Evolutionary conservation across 2,888 invertebrate genomes (phyloP), one percentile per base, ranked within the genome.

Genomic region (Ariolimax columbianus): DNA sequence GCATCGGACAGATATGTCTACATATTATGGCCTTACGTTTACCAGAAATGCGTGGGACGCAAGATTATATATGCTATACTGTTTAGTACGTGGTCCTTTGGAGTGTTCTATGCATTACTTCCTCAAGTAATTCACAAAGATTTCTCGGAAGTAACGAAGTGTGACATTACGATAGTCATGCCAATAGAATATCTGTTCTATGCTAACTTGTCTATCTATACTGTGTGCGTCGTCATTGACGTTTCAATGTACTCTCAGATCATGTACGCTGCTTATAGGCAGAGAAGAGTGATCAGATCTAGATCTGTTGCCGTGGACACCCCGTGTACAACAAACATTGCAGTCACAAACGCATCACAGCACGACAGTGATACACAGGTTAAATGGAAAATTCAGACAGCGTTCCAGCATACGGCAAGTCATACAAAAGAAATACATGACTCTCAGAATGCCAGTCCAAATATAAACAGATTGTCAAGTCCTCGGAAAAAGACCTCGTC

Each of bases 1-100:
- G 83, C 83, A 7, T 30, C 33, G 3, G 83, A 83, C 38, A 33
- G 83, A 19, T 83, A 83, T 40, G 7, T 83, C 6, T 83, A 83
- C 51, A 83, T 83, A 17, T 40, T 36, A n/a, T 19, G 38, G 36
- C 83, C 77, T 6, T 83, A 77, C 51, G 17, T 68, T 19, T 83
- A 83, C 55, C 2, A 33, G 70, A 63, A 40, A 7, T n/a, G 23
- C 0, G 36, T 83, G 2, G 51, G 36, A 14, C 36, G 70, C 3
- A 66, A 33, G 17, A 17, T 55, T 6, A 51, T 81, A n/a, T 72
- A 51, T 38, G 26, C 55, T 9, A 47, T 81, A 7, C 23, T 81
- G 1, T 30, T 14, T n/a, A 26, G 55, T 19, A 51, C 81, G 1
- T 81, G 81, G 81, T 33, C 38, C 0, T 81, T 70, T 70, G 81